phyloP scores from a whole-genome alignment of 2,888 invertebrate species.

The Acanthopleura granulata region DNA sequence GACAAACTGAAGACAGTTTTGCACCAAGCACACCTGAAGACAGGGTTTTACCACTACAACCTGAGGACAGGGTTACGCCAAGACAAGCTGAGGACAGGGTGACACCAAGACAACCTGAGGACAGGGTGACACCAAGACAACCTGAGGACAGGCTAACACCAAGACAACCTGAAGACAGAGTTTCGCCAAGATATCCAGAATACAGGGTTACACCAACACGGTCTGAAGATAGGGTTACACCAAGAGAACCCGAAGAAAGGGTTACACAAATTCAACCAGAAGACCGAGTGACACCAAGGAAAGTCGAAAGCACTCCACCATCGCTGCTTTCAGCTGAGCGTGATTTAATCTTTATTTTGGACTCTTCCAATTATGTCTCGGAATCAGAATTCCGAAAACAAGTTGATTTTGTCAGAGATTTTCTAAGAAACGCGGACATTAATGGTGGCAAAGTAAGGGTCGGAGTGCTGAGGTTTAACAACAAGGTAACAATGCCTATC shows the following conservation, averaged over 20 bases:
- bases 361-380: neutral
- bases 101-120: neutral
- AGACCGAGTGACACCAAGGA: neutral
- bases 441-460: constrained; percentile 2
- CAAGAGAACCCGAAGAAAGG: neutral
- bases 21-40: neutral
- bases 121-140: neutral
- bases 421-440: constrained; percentile 1
- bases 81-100: neutral
- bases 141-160: neutral
- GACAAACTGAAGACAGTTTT: neutral
- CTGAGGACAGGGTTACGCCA: neutral
- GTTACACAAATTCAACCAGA: neutral
- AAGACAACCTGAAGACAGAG: neutral
- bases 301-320: neutral
- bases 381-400: neutral
- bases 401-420: neutral
- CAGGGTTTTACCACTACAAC: neutral
- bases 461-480: constrained; percentile 26
- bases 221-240: neutral
- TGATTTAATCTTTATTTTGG: constrained; percentile 10
- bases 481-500: constrained; percentile 28
- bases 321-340: neutral
- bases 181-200: no score
- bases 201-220: neutral